Percentiles rank a stretch among this genome's conserved stretches.
phyloP scores from a whole-genome alignment of 2,888 invertebrate genomes.

The Nudaria mundana region DNA sequence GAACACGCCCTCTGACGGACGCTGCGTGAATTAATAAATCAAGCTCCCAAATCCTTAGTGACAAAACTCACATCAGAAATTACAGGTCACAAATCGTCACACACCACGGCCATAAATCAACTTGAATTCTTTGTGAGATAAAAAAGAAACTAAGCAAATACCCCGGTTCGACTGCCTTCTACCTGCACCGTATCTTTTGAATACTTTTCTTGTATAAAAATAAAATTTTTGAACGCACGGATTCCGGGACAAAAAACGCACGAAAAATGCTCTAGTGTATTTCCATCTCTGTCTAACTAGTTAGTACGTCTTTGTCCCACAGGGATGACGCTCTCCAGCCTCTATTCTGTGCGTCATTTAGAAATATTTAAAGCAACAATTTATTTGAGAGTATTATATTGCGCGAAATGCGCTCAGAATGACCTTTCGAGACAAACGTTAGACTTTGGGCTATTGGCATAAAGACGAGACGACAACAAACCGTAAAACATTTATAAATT shows the following conservation, averaged over 20 bases:
- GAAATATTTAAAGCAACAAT: slow-evolving; percentile 50
- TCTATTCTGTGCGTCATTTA: slow-evolving; percentile 55
- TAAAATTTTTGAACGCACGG: slow-evolving; percentile 75
- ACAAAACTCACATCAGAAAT: slow-evolving; percentile 77
- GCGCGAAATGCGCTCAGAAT: slow-evolving; percentile 32
- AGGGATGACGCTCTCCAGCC: slow-evolving; percentile 52
- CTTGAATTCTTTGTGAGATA: slow-evolving; percentile 68
- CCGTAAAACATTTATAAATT: slow-evolving; percentile 65
- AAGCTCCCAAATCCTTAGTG: slow-evolving; percentile 62
- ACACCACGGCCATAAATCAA: slow-evolving; percentile 73
- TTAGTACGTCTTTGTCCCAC: slow-evolving; percentile 47
- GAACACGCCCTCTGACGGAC: slow-evolving; percentile 54
- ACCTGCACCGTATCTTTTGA: slow-evolving; percentile 78
- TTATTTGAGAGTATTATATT: slow-evolving; percentile 36
- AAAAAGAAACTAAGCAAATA: slow-evolving; percentile 76
- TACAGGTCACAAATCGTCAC: slow-evolving; percentile 80
- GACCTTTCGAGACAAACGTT: slow-evolving; percentile 24
- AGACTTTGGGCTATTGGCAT: slow-evolving; percentile 29
- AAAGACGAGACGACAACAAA: slow-evolving; percentile 44
- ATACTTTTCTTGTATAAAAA: slow-evolving; percentile 79
- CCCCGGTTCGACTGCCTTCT: slow-evolving; percentile 59
- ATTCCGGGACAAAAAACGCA: slow-evolving; percentile 75
- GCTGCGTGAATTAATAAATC: slow-evolving; percentile 72
- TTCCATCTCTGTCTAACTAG: slow-evolving; percentile 41
- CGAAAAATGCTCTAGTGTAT: slow-evolving; percentile 69